phyloP scores from a whole-genome alignment of 2,113 vertebrate species.

The Spilogale gracilis region DNA sequence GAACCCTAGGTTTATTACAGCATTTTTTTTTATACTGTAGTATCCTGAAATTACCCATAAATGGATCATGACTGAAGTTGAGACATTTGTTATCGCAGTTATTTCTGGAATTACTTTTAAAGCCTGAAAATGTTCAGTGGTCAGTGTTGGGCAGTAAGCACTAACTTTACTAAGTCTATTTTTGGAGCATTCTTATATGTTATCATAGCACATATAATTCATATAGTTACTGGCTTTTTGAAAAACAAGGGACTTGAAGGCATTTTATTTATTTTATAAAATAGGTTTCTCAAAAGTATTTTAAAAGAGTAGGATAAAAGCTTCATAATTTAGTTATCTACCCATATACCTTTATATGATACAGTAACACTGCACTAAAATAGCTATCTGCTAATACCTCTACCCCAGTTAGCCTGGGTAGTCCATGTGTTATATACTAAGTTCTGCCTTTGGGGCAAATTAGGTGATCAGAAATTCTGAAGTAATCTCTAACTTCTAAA shows the following conservation, averaged over 20 bases:
- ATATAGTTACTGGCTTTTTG: slow-evolving; percentile 1
- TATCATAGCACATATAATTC: background rate
- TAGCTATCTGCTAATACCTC: background rate
- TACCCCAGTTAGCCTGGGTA: background rate
- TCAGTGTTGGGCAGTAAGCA: background rate
- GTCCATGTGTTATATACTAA: background rate
- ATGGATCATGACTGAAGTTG: slow-evolving; percentile 26
- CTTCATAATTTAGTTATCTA: background rate
- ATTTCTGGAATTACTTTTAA: slow-evolving; percentile 54
- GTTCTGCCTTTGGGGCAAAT: background rate
- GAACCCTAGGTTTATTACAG: slow-evolving; percentile 11
- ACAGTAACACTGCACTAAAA: background rate
- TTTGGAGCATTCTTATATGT: background rate
- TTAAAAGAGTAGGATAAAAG: background rate
- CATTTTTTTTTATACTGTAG: background rate
- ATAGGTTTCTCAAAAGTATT: background rate
- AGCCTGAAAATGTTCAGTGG: background rate
- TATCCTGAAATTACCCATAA: slow-evolving; percentile 55
- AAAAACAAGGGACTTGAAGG: background rate
- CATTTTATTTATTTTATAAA: background rate
- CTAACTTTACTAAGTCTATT: background rate
- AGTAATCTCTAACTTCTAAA: background rate
- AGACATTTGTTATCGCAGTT: background rate
- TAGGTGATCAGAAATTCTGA: background rate
- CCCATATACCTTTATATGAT: background rate